Base-by-base conservation (phyloP, 1,140 invertebrate species). In the Oscheius sp. region DNA sequence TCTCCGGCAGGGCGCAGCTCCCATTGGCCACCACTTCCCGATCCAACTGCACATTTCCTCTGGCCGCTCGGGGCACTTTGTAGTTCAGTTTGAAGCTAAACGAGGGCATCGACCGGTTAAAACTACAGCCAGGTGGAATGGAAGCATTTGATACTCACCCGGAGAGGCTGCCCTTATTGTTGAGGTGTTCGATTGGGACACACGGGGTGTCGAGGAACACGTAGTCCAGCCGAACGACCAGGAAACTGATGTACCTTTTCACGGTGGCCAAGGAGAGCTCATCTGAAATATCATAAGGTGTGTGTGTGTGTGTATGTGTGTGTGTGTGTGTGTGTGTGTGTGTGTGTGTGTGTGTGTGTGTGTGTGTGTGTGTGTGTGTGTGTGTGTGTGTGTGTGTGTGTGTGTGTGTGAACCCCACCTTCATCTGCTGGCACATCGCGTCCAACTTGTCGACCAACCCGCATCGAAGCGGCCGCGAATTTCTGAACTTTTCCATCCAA, bases 121-220 rank as follows among this genome's bases (percentile, higher is more conserved):
- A 7, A n/a, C n/a, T 7, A 42, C 38, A 42, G 38, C n/a, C n/a
- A n/a, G n/a, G n/a, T n/a, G n/a, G n/a, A n/a, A n/a, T n/a, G n/a
- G n/a, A n/a, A n/a, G n/a, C n/a, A n/a, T n/a, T n/a, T n/a, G n/a
- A 55, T 4, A 55, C 49, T 55, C 23, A 55, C 49, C 49, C 49
- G 28, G 23, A 55, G 4, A 55, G 49, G 15, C 28, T 26, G 15
- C 49, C 49, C 28, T 26, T 7, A 55, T 15, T 4, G 15, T 15
- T 20, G 15, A 55, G 49, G 4, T 13, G 7, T 7, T 55, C 23
- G 4, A 55, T 55, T 4, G 28, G 23, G 4, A 23, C 49, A 55
- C 49, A 20, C 23, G 7, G 7, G 7, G 15, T 7, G 23, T 55
- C 49, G 7, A 55, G 49, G 7, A 55, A 20, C 7, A 55, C 23